Base-by-base conservation (phyloP, 92 coral and sea anemone species). In the Palythoa grandis region DNA sequence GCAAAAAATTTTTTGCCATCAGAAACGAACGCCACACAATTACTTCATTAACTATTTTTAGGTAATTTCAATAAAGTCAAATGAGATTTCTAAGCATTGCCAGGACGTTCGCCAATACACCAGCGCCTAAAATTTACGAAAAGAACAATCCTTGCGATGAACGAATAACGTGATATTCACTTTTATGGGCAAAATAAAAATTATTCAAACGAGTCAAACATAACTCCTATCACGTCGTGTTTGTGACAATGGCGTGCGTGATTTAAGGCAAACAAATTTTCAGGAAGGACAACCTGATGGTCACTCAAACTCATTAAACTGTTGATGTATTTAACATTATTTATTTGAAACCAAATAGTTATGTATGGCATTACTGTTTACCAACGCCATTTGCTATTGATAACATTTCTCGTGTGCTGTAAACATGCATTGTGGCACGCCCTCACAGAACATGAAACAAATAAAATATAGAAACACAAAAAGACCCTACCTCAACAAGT, bases 401-500 rank as follows among this genome's bases (percentile, higher is more conserved):
- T 25, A 66, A 52, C 53, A n/a, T 67, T 29, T 40, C 11, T 39
- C 48, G 61, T 43, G 74, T 2, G 39, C 43, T 40, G 85, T 80
- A 80, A 80, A 80, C 85, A 80, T 37, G 58, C 35, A 9, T 57
- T 52, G 7, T 69, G 74, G 74, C 85, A 80, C 85, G 82, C 69
- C 67, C 86, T 70, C 76, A 14, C 52, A 47, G 47, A 43, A 22
- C 23, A 20, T 16, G 17, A 63, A 40, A 35, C 61, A 80, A 80
- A 70, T 73, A 63, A 70, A 47, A 80, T 70, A 43, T 22, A 80
- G 6, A 65, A 52, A 25, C 85, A 47, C 56, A 61, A 78, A 29
- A 52, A 43, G 19, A 40, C 86, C 97, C 48, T 82, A 97, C 99
- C 98, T 95, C 99, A 22, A 95, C 89, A 29, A 97, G 80, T 66